Evolutionary conservation across 1,140 invertebrate genomes (phyloP).

Genomic region (Tyrophagus putrescentiae): DNA sequence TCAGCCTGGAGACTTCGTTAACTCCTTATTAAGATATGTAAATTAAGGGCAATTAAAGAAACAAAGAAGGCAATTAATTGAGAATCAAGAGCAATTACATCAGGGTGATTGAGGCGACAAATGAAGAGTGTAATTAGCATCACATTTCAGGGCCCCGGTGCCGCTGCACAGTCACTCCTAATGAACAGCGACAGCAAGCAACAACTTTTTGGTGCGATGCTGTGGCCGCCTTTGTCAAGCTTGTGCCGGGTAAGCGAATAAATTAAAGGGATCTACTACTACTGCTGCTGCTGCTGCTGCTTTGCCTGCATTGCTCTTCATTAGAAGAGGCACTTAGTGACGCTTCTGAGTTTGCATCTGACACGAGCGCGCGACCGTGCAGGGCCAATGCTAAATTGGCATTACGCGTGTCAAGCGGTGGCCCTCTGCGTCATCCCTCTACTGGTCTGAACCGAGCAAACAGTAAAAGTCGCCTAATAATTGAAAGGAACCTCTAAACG

Average conservation of each 20-base stretch:
- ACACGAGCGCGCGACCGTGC: neutral
- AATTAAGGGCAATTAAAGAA: constrained; percentile 5
- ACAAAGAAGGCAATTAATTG: neutral
- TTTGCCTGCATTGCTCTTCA: neutral
- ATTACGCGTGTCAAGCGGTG: neutral
- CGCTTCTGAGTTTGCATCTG: too few relatives aligned
- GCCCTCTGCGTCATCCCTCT: neutral
- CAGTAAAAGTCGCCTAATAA: too few relatives aligned
- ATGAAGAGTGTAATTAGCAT: constrained; percentile 16
- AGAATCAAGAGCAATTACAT: constrained; percentile 4
- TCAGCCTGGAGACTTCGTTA: neutral
- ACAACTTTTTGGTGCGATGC: too few relatives aligned
- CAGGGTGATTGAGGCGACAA: constrained; percentile 9
- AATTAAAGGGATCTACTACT: neutral
- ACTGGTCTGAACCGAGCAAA: too few relatives aligned
- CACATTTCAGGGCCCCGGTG: too few relatives aligned
- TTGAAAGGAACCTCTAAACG: constrained; percentile 6
- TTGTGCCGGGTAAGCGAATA: neutral
- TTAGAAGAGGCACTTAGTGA: constrained; percentile 7
- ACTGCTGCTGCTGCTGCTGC: too few relatives aligned
- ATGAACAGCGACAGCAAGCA: too few relatives aligned
- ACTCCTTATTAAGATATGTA: constrained; percentile 11
- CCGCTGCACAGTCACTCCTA: too few relatives aligned
- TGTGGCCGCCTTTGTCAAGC: neutral
- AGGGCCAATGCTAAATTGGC: neutral